These are phyloP conservation scores for Eulemur macaco DNA, from an alignment of 2,113 vertebrate genomes.

Conservation along the genomic window DNA sequence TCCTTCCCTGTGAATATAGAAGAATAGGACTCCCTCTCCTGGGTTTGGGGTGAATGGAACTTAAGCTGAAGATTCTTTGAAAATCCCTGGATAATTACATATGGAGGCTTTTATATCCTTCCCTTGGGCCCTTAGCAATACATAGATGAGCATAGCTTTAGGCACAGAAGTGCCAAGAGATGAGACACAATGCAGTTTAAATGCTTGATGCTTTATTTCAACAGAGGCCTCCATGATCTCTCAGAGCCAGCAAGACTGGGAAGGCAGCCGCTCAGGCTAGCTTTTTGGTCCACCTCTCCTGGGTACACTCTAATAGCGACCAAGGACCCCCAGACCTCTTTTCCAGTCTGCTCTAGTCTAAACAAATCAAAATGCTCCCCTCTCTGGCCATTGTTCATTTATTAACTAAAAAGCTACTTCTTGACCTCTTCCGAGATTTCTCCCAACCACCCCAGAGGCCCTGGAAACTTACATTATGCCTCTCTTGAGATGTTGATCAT, in stretches of 20 bases:
- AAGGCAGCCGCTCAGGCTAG: not conserved
- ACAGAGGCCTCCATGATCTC: rapidly evolving
- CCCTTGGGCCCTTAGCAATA: not conserved
- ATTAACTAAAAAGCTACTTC: not conserved
- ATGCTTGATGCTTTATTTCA: not conserved
- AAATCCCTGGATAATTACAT: not conserved
- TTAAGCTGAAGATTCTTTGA: not conserved
- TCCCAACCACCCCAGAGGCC: not conserved
- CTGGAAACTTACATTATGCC: not conserved
- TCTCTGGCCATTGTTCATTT: not conserved
- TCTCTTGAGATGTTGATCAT: not conserved
- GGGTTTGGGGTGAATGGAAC: not conserved
- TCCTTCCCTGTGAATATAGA: not conserved
- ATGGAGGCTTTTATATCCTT: not conserved
- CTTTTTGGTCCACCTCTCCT: not conserved
- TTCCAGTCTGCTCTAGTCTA: not conserved
- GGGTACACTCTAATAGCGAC: not conserved
- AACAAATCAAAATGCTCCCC: not conserved
- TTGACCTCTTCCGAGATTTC: not conserved
- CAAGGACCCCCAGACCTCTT: not conserved
- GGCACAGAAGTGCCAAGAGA: not conserved
- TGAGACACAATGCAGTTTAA: not conserved
- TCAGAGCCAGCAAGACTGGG: not conserved
- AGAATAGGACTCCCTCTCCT: not conserved
- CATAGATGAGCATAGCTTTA: not conserved